Conservation (phyloP, 2,888 invertebrate genomes). For the Ganaspis brasiliensis region DNA sequence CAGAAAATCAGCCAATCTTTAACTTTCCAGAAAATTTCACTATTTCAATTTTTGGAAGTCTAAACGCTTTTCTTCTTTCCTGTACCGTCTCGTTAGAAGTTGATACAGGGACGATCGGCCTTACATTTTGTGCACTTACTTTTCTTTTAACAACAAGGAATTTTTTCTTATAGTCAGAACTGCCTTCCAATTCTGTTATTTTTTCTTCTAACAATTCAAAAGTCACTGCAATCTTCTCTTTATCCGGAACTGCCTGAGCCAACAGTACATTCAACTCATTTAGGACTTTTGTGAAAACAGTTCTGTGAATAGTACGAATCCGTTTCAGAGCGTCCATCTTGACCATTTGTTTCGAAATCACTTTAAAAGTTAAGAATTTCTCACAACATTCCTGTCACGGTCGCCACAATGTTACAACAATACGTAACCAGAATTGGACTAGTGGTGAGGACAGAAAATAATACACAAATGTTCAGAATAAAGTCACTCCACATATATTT, state of each 20-base stretch:
- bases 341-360: not conserved
- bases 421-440: not conserved
- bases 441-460: not conserved
- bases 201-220: not conserved
- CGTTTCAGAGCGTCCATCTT: not conserved
- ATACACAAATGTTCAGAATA: too few relatives aligned
- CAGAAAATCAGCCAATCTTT: conserved; percentile 64
- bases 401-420: conserved; percentile 12
- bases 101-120: not conserved
- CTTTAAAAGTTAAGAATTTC: not conserved
- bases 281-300: not conserved
- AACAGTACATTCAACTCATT: not conserved
- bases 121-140: not conserved
- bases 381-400: conserved; percentile 12
- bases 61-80: not conserved
- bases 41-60: conserved; percentile 50
- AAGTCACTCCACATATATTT: too few relatives aligned
- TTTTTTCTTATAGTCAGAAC: not conserved
- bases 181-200: not conserved
- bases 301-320: not conserved
- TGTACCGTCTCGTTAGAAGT: too few relatives aligned
- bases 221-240: not conserved
- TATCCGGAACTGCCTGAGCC: not conserved
- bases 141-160: not conserved
- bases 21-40: conserved; percentile 59